phyloP scores from a whole-genome alignment of 2,888 invertebrate genomes.

The Sisyra nigra region DNA sequence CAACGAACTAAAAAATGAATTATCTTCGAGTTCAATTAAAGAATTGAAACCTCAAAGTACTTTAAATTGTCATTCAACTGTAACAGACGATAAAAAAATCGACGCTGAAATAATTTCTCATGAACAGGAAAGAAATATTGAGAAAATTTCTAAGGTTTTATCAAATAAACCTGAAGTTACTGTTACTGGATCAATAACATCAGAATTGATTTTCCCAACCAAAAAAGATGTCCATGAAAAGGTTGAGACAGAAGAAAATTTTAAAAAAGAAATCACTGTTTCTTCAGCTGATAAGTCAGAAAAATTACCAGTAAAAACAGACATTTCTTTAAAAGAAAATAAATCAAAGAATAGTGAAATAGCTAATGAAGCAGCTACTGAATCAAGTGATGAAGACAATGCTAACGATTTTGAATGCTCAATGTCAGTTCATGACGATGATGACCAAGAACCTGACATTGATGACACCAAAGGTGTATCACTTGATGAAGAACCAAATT shows the following conservation, averaged over 20 bases:
- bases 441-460: conserved; percentile 9
- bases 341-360: neutral
- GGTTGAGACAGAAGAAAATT: neutral
- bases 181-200: neutral
- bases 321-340: conserved; percentile 1
- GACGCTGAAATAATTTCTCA: neutral
- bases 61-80: neutral
- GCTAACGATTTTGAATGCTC: neutral
- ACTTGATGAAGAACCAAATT: no score
- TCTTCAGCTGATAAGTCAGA: conserved; percentile 5
- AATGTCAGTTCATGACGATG: conserved; percentile 3
- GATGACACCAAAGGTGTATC: conserved; percentile 10
- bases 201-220: neutral
- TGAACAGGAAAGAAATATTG: neutral
- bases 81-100: neutral
- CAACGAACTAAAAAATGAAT: no score
- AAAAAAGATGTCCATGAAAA: neutral
- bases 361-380: neutral
- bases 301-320: conserved; percentile 1
- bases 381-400: neutral
- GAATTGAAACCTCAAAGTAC: no score
- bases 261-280: neutral
- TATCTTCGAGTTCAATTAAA: no score
- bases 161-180: neutral
- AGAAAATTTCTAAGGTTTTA: neutral